These are phyloP conservation scores for Pogonocichla stellata DNA, from an alignment of 2,113 vertebrate species.

Conservation along the genomic window DNA sequence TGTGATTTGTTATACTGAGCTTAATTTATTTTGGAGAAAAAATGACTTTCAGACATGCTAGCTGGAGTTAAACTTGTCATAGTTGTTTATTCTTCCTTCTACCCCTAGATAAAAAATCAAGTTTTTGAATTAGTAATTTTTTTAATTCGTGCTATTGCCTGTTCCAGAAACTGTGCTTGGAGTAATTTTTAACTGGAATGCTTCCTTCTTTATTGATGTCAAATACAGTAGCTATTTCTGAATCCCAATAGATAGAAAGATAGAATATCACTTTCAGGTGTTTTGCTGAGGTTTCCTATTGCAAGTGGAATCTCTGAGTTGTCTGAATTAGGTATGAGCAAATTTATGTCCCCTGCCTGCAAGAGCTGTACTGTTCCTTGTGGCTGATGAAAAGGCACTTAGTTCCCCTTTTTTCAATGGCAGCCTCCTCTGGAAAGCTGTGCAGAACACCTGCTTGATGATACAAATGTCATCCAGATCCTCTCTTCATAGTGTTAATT, in stretches of 20 bases:
- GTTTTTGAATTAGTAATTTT: background rate
- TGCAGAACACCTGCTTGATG: background rate
- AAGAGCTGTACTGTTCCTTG: background rate
- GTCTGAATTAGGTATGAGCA: background rate
- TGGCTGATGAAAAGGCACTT: background rate
- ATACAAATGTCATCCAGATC: background rate
- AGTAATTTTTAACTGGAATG: background rate
- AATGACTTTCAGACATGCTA: background rate
- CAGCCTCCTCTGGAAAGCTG: background rate
- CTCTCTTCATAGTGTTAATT: background rate
- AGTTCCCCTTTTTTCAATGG: background rate
- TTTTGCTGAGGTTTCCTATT: background rate
- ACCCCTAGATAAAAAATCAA: background rate
- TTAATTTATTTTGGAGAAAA: background rate
- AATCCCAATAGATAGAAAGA: background rate
- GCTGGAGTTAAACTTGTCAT: background rate
- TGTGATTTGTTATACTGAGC: background rate
- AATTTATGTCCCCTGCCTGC: background rate
- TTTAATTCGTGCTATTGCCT: background rate
- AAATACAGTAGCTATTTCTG: background rate
- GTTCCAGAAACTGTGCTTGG: background rate
- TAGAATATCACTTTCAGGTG: background rate
- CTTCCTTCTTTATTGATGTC: background rate
- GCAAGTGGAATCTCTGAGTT: background rate
- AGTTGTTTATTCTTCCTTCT: background rate